Evolutionary conservation across 2,113 vertebrate genomes (phyloP), one percentile per base, ranked within the genome.

Genomic region (Monopterus albus): DNA sequence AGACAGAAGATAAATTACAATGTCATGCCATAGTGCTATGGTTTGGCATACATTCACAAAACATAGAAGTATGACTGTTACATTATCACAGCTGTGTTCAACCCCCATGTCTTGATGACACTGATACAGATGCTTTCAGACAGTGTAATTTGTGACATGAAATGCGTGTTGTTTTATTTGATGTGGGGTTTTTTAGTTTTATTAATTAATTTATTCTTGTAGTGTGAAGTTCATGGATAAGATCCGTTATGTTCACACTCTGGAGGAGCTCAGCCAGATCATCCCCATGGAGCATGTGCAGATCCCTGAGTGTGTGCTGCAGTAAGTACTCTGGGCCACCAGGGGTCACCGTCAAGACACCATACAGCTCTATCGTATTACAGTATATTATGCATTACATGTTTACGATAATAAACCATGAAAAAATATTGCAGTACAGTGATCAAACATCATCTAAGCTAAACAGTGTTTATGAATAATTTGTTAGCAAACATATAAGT

Each of bases 231-330:
- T 99, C 59, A 93, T 97, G 93, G 95, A 89, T 36, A 99, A 99
- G 91, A 95, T 99, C 83, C 94, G 96, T 20, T 97, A 98, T 0
- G 94, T 97, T 17, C 95, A 98, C 68, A 97, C 93, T 65, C 82
- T 99, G 91, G 92, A 95, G 58, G 96, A 98, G 0, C 87, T 99
- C 65, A 91, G 94, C 31, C 94, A 94, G 2, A 94, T 95, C 3
- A 96, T 98, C 77, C 97, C 97, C 12, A 98, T 98, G 97, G 96
- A 97, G 64, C 96, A 98, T 0, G 96, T 98, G 63, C 96, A 98
- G 92, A 96, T 98, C 67, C 97, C 96, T 0, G 96, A 97, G 47
- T 96, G 96, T 0, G 93, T 98, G 79, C 79, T 95, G 36, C 96
- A 97, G 97, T 99, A 84, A 96, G 97, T 95, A 52, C 2, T 46